phyloP scores from a whole-genome alignment of 2,888 invertebrate species.

The Platynereis dumerilii region DNA sequence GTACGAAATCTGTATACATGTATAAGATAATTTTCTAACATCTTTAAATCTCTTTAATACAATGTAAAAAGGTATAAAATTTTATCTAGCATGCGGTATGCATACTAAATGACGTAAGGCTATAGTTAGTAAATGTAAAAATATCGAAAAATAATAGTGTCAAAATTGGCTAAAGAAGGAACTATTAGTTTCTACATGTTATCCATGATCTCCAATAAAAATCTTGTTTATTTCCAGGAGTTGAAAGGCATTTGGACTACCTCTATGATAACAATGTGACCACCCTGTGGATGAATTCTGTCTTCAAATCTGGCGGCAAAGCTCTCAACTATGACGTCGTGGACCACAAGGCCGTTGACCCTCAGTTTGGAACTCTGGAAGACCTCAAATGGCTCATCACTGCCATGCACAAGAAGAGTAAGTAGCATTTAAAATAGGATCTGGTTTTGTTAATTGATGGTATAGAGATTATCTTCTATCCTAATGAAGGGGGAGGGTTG shows the following conservation, averaged over 20 bases:
- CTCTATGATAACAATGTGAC: constrained; percentile 68
- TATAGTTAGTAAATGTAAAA: too few relatives aligned
- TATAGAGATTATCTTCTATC: not conserved
- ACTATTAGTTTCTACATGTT: too few relatives aligned
- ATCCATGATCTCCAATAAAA: too few relatives aligned
- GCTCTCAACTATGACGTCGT: constrained; percentile 86
- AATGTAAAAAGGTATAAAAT: too few relatives aligned
- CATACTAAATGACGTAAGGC: too few relatives aligned
- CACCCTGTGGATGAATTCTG: constrained; percentile 82
- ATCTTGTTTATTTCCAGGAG: constrained; percentile 50
- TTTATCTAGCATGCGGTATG: too few relatives aligned
- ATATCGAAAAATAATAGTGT: too few relatives aligned
- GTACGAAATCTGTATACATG: too few relatives aligned
- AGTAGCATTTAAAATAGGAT: not conserved
- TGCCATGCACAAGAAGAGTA: constrained; percentile 51
- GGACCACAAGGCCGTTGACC: constrained; percentile 77
- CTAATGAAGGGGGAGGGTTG: not conserved
- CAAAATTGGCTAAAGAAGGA: too few relatives aligned
- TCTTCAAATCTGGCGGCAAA: constrained; percentile 67
- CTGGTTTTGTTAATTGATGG: not conserved
- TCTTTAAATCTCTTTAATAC: too few relatives aligned
- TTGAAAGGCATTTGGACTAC: constrained; percentile 62
- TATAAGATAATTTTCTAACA: too few relatives aligned
- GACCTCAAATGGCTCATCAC: constrained; percentile 68
- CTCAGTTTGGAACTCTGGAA: constrained; percentile 75